A percentile compares a stretch with the other conserved stretches of the same genome.
Evolutionary conservation across 2,797 vertebrate species (phyloP).

Genomic region (Crenichthys baileyi): DNA sequence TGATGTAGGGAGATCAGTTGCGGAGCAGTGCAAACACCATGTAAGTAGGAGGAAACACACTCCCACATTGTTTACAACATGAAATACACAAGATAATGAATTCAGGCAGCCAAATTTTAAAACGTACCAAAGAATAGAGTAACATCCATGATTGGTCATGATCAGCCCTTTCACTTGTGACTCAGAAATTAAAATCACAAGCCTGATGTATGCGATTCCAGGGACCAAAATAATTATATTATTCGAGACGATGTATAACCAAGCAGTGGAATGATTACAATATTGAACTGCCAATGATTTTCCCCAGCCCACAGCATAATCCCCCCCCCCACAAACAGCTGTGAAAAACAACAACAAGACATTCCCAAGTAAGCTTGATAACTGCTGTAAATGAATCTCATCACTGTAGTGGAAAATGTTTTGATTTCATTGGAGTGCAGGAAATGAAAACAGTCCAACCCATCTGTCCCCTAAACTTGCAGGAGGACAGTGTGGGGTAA

Average conservation of each 20-base stretch:
- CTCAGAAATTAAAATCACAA: constrained; percentile 74
- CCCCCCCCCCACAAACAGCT: constrained; percentile 68
- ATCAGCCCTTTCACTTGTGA: constrained; percentile 66
- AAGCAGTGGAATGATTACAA: constrained; percentile 78
- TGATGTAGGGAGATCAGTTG: constrained; percentile 64
- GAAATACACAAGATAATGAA: constrained; percentile 68
- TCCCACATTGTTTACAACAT: constrained; percentile 63
- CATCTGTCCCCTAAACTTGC: constrained; percentile 72
- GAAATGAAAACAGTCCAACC: constrained; percentile 70
- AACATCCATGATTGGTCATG: constrained; percentile 69
- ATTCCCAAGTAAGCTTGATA: constrained; percentile 70
- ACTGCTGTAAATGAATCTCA: constrained; percentile 74
- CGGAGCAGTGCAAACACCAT: constrained; percentile 40
- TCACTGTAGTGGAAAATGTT: constrained; percentile 66
- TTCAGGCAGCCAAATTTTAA: constrained; percentile 67
- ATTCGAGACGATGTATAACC: constrained; percentile 75
- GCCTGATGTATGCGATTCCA: constrained; percentile 64
- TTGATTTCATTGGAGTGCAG: constrained; percentile 73
- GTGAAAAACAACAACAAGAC: constrained; percentile 74
- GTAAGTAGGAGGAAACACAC: constrained; percentile 62
- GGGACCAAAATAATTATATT: constrained; percentile 75
- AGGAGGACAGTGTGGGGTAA: constrained; percentile 42
- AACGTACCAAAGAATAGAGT: constrained; percentile 66
- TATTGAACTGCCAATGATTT: constrained; percentile 82
- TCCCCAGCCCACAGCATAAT: too few species aligned